Conservation (phyloP, 37 sponge, comb jelly and placozoan genomes). For the Lycopodina hypogea region DNA sequence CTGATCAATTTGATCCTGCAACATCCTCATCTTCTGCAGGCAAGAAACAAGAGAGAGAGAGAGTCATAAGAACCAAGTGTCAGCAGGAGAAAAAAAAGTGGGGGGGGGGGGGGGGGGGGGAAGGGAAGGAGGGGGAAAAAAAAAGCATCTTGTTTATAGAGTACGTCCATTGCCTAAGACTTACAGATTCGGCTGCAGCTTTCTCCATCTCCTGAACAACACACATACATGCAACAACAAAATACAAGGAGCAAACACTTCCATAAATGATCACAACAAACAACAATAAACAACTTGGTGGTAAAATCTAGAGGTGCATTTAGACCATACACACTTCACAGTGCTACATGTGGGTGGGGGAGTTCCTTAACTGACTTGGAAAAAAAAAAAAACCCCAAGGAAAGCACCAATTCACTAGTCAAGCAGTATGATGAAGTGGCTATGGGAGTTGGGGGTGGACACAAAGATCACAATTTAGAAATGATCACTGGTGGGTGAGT, state of each 20-base stretch:
- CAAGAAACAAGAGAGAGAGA: background rate
- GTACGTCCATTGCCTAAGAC: background rate
- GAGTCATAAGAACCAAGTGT: background rate
- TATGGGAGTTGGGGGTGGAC: no score
- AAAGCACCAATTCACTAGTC: no score
- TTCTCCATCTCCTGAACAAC: slow-evolving; percentile 27
- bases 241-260: background rate
- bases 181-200: slow-evolving; percentile 32
- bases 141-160: no score
- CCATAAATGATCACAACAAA: background rate
- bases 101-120: no score
- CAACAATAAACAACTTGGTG: background rate
- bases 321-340: background rate
- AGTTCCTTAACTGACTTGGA: no score
- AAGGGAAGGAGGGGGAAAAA: no score
- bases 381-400: no score
- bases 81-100: no score
- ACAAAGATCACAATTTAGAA: no score
- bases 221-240: background rate
- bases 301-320: background rate
- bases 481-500: no score
- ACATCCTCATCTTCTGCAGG: slow-evolving; percentile 40
- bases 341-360: no score
- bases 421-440: no score
- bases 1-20: slow-evolving; percentile 49